Evolutionary conservation across 2,888 invertebrate species (phyloP).

Genomic region (Unio pictorum): DNA sequence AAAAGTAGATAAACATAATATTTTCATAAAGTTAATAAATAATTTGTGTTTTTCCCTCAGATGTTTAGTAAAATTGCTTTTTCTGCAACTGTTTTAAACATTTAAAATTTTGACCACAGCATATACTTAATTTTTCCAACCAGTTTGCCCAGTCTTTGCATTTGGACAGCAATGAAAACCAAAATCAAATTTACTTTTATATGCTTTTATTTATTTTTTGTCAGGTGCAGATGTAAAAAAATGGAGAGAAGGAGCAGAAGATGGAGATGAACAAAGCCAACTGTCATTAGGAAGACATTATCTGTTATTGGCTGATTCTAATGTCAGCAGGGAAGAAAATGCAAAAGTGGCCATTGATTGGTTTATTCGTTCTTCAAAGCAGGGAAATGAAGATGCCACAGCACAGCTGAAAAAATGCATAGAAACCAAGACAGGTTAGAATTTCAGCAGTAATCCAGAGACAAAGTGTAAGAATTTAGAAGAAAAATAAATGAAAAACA

Average conservation of each 20-base stretch:
- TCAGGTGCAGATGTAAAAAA: slow-evolving; percentile 9
- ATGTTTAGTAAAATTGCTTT: no score
- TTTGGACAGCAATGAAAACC: no score
- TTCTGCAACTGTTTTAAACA: no score
- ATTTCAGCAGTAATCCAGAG: not conserved
- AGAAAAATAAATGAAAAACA: not conserved
- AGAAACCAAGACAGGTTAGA: slow-evolving; percentile 54
- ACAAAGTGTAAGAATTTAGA: not conserved
- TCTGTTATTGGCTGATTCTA: slow-evolving; percentile 56
- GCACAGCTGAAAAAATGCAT: slow-evolving; percentile 77
- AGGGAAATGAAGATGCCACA: slow-evolving; percentile 91
- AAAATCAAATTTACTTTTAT: no score
- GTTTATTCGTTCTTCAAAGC: slow-evolving; percentile 93
- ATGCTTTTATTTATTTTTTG: not conserved
- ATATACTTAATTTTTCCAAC: no score
- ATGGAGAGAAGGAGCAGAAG: slow-evolving; percentile 44
- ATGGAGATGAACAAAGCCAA: slow-evolving; percentile 55
- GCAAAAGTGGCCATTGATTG: slow-evolving; percentile 89
- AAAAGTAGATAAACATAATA: no score
- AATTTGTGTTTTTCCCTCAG: no score
- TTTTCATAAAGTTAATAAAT: no score
- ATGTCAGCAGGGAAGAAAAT: slow-evolving; percentile 73
- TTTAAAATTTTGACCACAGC: no score
- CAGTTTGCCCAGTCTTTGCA: no score
- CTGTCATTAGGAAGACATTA: slow-evolving; percentile 52